A percentile compares a stretch with the other conserved stretches of the same genome.
Evolutionary conservation across 2,888 invertebrate species (phyloP).

Genomic region (Esperia sulphurella): DNA sequence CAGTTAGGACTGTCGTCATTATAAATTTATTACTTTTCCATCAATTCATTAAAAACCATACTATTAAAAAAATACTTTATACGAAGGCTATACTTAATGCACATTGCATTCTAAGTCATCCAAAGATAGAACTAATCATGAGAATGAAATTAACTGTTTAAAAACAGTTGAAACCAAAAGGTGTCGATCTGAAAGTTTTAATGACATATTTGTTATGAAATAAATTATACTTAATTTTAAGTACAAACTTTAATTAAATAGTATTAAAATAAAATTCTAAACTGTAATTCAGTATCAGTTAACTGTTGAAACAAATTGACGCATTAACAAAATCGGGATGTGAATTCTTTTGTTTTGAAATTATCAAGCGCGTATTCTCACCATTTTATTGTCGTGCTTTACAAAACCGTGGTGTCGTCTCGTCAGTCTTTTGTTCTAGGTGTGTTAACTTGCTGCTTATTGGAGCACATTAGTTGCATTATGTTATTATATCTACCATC

Average conservation of each 20-base stretch:
- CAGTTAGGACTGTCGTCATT: not conserved
- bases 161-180: too few species aligned
- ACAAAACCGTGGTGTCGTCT: not conserved
- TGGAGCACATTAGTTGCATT: not conserved
- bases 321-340: constrained; percentile 11
- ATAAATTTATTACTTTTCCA: not conserved
- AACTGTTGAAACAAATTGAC: not conserved
- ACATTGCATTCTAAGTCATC: too few species aligned
- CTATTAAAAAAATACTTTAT: too few species aligned
- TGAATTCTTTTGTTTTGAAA: constrained; percentile 30
- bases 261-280: too few species aligned
- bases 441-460: not conserved
- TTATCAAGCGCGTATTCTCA: not conserved
- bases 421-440: constrained; percentile 15
- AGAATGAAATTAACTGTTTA: too few species aligned
- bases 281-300: not conserved
- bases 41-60: too few species aligned
- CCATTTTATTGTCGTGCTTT: not conserved
- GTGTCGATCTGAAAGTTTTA: too few species aligned
- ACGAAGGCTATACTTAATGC: too few species aligned
- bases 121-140: too few species aligned
- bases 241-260: too few species aligned
- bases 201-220: too few species aligned
- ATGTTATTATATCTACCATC: not conserved
- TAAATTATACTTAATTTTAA: too few species aligned